Conservation (phyloP, 2,888 invertebrate genomes). For the Aphrophora alni region DNA sequence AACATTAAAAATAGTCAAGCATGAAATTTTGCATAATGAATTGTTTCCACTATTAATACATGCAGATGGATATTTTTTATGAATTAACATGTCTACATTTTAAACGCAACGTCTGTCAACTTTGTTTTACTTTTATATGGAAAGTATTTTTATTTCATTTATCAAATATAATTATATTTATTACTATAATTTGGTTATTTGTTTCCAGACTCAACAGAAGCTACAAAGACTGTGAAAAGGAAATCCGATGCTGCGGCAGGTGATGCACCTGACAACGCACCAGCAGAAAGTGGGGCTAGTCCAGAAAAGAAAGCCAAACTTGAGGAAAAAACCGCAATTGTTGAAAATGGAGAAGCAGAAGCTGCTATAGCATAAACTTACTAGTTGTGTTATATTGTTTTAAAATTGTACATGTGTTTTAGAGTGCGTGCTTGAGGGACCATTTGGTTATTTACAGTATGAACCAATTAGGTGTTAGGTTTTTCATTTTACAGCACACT, state of each 20-base stretch:
- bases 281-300: conserved; percentile 64
- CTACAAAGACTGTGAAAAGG: conserved; percentile 63
- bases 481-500: conserved; percentile 18
- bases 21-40: no score
- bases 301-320: conserved; percentile 78
- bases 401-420: conserved; percentile 11
- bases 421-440: conserved; percentile 19
- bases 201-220: conserved; percentile 27
- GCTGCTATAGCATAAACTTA: conserved; percentile 25
- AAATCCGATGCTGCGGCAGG: conserved; percentile 69
- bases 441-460: conserved; percentile 19
- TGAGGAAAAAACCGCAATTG: conserved; percentile 60
- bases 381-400: not conserved
- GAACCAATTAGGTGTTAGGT: conserved; percentile 17
- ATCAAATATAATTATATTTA: no score
- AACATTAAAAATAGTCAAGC: no score
- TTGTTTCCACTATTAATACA: no score
- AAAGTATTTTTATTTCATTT: no score
- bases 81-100: no score
- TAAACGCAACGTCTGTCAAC: no score
- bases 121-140: no score
- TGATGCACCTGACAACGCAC: conserved; percentile 55
- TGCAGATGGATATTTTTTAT: no score
- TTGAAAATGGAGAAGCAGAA: conserved; percentile 46
- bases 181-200: conserved; percentile 6